These are phyloP conservation scores for Eucidaris tribuloides DNA, from an alignment of 35 echinoderm and acorn worm genomes.

Conservation along the genomic window DNA sequence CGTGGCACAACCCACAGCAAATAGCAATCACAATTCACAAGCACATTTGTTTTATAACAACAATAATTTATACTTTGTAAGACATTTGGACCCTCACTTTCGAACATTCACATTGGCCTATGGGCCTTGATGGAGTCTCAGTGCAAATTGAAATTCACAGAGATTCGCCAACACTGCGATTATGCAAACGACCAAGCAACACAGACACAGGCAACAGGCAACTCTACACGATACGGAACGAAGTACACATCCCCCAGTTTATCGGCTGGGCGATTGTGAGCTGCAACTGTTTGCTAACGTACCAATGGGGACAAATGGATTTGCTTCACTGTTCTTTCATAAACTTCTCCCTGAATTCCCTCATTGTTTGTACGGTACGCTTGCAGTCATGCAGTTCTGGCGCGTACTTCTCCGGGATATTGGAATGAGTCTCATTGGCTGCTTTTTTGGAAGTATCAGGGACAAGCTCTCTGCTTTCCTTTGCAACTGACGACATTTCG, in stretches of 20 bases:
- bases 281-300: constrained; percentile 6
- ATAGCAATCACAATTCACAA: no score
- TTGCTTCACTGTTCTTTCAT: constrained; percentile 62
- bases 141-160: no score
- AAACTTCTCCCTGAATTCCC: constrained; percentile 89
- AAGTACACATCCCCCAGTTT: neutral
- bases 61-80: neutral
- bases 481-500: no score
- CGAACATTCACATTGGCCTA: neutral
- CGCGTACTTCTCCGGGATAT: constrained; percentile 59
- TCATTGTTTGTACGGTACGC: constrained; percentile 42
- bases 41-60: no score
- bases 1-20: no score
- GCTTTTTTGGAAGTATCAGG: neutral
- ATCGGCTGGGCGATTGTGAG: neutral
- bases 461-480: neutral
- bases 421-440: neutral
- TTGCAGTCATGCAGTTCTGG: constrained; percentile 71
- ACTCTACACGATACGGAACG: neutral
- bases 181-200: neutral
- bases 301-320: constrained; percentile 94
- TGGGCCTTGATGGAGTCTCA: neutral
- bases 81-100: neutral
- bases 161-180: neutral
- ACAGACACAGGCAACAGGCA: neutral